phyloP scores from a whole-genome alignment of 2,888 invertebrate species.

The Watsonalla cultraria region DNA sequence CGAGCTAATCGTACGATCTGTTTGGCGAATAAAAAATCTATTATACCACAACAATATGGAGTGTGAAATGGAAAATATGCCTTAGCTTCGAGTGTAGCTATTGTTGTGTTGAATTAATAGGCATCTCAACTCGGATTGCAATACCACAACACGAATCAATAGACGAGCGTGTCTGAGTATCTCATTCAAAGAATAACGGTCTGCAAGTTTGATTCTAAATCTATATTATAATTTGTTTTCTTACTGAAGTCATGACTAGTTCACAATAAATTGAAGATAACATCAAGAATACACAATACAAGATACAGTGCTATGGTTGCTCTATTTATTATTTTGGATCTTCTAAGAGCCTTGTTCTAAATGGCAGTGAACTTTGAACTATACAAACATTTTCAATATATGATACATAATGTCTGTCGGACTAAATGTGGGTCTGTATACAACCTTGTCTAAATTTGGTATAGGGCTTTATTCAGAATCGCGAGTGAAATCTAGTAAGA shows the following conservation, averaged over 20 bases:
- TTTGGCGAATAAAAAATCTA: constrained; percentile 55
- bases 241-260: not conserved
- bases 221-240: constrained; percentile 30
- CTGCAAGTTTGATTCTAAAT: constrained; percentile 39
- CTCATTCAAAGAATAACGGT: constrained; percentile 59
- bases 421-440: no score
- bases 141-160: constrained; percentile 67
- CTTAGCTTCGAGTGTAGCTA: constrained; percentile 42
- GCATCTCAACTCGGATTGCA: constrained; percentile 50
- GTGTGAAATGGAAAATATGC: constrained; percentile 56
- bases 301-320: no score
- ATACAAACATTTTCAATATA: no score
- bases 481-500: no score
- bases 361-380: no score
- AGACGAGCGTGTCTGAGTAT: constrained; percentile 53
- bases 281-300: not conserved
- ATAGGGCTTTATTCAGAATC: no score
- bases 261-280: not conserved
- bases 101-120: constrained; percentile 66
- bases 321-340: no score
- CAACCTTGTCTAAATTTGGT: no score
- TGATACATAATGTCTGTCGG: no score
- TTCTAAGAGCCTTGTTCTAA: no score
- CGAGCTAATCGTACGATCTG: constrained; percentile 46
- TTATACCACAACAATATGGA: constrained; percentile 59